Base-by-base conservation (phyloP, 2,888 invertebrate genomes). In the Pandemis cinnamomeana region DNA sequence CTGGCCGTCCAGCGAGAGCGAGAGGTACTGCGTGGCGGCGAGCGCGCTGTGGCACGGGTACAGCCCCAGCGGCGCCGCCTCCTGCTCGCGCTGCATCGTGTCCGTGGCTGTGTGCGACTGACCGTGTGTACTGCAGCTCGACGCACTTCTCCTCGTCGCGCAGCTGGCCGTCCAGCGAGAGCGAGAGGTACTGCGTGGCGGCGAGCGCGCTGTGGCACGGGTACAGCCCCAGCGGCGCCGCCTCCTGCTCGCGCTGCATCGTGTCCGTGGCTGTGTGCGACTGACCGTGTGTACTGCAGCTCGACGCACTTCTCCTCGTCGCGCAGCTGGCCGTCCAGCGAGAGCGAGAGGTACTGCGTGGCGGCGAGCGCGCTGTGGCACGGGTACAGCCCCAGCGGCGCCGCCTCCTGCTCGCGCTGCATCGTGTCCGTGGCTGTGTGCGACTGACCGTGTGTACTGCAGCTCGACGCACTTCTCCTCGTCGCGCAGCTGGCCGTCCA, bases 71-170 rank as follows among this genome's bases (percentile, higher is more conserved):
- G 96, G 95, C n/a, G 96, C 95, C 2, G 95, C 94, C 70, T 95
- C 95, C 72, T 96, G 96, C 72, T 95, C 95, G 20, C 96, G 83
- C 87, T 98, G 97, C 76, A 98, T 89, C 82, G 96, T 97, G 91
- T 98, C 98, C 76, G n/a, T n/a, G n/a, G 62, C 8, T 5, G 20
- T 11, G 42, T 7, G 97, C 84, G 13, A 51, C 48, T 5, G 48
- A 93, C 80, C 94, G 93, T 63, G 91, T 77, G 61, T 89, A 91
- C 77, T 95, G 94, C 67, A 95, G 92, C 7, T 95, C 95, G 0
- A 97, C 98, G 89, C 98, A 98, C 77, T 95, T 95, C 76, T 96
- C 95, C 87, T 98, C 98, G 82, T 97, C 96, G 15, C 98, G 91
- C 71, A 98, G 90, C 83, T 98, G 96, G 2, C 97, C 96, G 2